Conservation (phyloP, 2,797 vertebrate species). For the Ctenosaura bakeri region DNA sequence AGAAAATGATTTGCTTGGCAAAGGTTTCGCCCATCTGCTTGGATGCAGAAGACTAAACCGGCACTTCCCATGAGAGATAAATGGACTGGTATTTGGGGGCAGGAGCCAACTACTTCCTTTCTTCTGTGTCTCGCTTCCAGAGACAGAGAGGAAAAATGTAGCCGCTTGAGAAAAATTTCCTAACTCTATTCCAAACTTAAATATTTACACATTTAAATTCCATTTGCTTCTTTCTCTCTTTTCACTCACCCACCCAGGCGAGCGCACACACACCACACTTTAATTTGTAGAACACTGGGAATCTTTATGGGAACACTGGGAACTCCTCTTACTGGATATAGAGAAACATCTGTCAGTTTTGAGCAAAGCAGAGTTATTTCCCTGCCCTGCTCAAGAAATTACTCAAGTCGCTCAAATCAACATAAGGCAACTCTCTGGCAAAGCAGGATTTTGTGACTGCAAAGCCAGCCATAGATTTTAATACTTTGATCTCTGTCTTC, state of each 20-base stretch:
- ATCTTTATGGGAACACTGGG: neutral
- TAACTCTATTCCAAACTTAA: neutral
- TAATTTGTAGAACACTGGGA: neutral
- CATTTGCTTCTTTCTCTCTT: too few species aligned
- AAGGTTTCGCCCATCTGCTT: conserved; percentile 71
- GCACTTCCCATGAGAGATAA: conserved; percentile 61
- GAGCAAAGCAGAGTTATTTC: neutral
- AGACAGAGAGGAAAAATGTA: conserved; percentile 26
- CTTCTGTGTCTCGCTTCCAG: conserved; percentile 31
- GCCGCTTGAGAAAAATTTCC: conserved; percentile 7
- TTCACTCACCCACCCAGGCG: neutral
- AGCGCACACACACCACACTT: neutral
- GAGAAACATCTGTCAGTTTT: conserved; percentile 8
- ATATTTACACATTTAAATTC: conserved; percentile 43
- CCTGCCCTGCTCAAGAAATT: neutral
- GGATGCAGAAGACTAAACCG: conserved; percentile 68
- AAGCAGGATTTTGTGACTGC: neutral
- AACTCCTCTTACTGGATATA: conserved; percentile 7
- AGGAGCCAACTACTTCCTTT: conserved; percentile 58
- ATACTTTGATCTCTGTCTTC: neutral
- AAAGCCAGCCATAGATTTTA: neutral
- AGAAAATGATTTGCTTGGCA: conserved; percentile 74
- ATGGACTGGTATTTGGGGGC: conserved; percentile 45
- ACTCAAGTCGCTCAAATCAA: neutral
- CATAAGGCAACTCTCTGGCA: neutral